Evolutionary conservation across 2,888 invertebrate genomes (phyloP), one percentile per base, ranked within the genome.

Genomic region (Agrochola circellaris): DNA sequence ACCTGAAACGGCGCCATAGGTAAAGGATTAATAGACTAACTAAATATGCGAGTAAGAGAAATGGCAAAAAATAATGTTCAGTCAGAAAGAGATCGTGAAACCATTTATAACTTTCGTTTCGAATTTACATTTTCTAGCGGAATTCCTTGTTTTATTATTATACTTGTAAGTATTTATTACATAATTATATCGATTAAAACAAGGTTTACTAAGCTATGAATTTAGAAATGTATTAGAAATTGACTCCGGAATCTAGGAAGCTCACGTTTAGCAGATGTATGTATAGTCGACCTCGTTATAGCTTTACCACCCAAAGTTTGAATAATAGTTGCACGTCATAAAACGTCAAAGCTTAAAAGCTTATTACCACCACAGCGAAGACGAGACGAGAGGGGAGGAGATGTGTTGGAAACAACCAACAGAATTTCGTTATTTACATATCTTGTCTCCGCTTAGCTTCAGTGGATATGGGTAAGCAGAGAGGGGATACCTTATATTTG

Each of bases 1-100:
- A 80, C 89, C 96, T 96, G 91, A 15, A 85, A 88, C 70, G 1
- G 1, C 23, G 30, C 23, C 9, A 42, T 23, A 23, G 8, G 26
- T 66, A 6, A 15, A 69, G 38, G 20, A 68, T 61, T 60, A 62
- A 34, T 34, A 64, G 8, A 62, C n/a, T 62, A 68, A 68, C 17
- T 68, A 15, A 60, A n/a, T n/a, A 61, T n/a, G 7, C 11, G n/a
- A 17, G 2, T 38, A 6, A 48, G 13, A 48, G 11, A 45, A 72
- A 17, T 6, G 0, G 0, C 0, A n/a, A 51, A 2, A 34, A 48
- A 20, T 20, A 20, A 13, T n/a, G 2, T 17, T 26, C 0, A 11
- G 34, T 8, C 38, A 34, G 26, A 74, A 73, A 45, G 20, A 58
- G 42, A 73, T 30, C 8, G 15, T 70, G 15, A 15, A 38, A 38